Evolutionary conservation across 1,140 invertebrate species (phyloP), one percentile per base, ranked within the genome.

Genomic region (Dreissena rostriformis): DNA sequence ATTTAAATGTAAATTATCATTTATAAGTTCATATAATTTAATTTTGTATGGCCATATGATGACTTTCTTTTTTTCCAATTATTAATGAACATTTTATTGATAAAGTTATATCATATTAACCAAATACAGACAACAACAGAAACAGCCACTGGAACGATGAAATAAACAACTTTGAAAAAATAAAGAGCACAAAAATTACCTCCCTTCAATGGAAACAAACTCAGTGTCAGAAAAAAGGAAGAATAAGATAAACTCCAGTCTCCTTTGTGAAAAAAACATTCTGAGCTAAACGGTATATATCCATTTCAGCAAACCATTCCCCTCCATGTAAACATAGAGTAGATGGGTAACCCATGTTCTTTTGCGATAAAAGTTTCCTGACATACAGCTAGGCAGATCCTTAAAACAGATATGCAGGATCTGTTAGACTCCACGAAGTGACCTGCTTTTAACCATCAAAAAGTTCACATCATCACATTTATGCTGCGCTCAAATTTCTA

Each of bases 401-500:
- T 61, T 61, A n/a, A 61, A 61, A 61, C 57, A 61, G 72, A 82
- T 74, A 82, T 22, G 12, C 53, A 5, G 51, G 71, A 75, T 66
- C 80, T 82, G 80, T 74, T 81, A 81, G 79, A 49, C 79, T 75
- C 55, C 71, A 61, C 52, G 39, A 70, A 82, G 80, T 82, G 80
- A 82, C 80, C 80, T 82, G 80, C 75, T 82, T 82, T 82, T 68
- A 57, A 73, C 65, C 70, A 61, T 68, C 72, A 67, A 5, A 82
- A 39, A 82, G 80, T 67, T 82, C 72, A 74, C 80, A 68, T 82
- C 80, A 82, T 66, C 80, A 82, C 80, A 29, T 82, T 75, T 67
- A 65, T 82, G 71, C 80, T 51, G 57, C 26, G 61, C 70, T 75
- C 70, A 67, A 57, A 73, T 73, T 75, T 67, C 72, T 82, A 74